Percentiles rank a stretch among this genome's conserved stretches.
Evolutionary conservation across 2,797 vertebrate genomes (phyloP).

Genomic region (Urophycis tenuis): DNA sequence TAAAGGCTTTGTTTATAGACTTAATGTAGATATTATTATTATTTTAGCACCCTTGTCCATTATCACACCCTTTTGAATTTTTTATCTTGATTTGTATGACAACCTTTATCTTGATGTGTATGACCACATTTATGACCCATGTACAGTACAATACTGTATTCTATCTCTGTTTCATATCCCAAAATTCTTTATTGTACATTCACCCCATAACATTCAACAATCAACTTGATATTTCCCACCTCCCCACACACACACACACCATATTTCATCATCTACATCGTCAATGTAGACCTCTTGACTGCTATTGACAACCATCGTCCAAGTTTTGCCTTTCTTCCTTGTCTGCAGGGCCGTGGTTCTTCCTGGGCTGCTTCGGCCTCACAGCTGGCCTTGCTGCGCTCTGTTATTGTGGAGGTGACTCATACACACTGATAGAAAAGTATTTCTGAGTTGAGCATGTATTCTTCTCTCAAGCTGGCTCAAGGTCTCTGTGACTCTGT

Average conservation of each 20-base stretch:
- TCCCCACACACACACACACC: background rate
- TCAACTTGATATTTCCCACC: background rate
- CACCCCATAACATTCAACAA: background rate
- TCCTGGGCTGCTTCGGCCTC: conserved; percentile 61
- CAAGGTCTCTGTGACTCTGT: background rate
- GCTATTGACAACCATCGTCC: background rate
- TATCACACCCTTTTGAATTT: background rate
- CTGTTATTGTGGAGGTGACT: conserved; percentile 62
- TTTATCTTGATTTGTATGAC: background rate
- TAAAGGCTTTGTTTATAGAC: background rate
- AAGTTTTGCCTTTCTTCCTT: background rate
- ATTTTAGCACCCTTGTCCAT: background rate
- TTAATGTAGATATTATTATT: background rate
- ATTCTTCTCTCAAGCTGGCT: background rate
- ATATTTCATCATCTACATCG: background rate
- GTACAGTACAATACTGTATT: background rate
- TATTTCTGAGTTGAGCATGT: background rate
- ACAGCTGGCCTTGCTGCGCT: conserved; percentile 52
- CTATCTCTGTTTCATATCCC: background rate
- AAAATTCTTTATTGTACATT: background rate
- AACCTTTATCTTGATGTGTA: background rate
- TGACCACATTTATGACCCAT: background rate
- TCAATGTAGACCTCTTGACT: background rate
- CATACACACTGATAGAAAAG: conserved; percentile 10
- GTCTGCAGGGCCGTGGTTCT: conserved; percentile 57